Evolutionary conservation across 2,797 vertebrate species (phyloP).

Genomic region (Lagorchestes hirsutus): DNA sequence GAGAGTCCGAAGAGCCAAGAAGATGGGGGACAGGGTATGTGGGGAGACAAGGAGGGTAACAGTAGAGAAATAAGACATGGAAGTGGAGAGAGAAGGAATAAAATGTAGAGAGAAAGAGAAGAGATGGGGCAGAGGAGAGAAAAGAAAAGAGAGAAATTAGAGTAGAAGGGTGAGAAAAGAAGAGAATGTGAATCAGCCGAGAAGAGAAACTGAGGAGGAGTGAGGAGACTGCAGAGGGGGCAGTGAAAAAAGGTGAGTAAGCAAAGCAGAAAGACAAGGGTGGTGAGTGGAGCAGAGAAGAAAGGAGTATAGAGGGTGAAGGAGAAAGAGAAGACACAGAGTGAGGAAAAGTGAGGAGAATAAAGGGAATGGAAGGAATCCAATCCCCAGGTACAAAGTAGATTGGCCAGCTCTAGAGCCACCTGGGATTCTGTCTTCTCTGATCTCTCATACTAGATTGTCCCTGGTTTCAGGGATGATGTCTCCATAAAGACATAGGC

Average conservation of each 20-base stretch:
- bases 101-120: not conserved
- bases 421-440: not conserved
- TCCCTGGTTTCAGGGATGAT: not conserved
- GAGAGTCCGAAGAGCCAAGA: conserved; percentile 74
- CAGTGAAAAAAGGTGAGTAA: not conserved
- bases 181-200: not conserved
- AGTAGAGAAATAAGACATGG: not conserved
- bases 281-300: not conserved
- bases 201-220: not conserved
- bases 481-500: not conserved
- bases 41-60: not conserved
- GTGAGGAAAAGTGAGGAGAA: not conserved
- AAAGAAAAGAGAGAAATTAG: not conserved
- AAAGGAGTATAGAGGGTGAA: not conserved
- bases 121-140: not conserved
- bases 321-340: not conserved
- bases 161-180: not conserved
- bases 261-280: not conserved
- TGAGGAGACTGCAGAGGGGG: not conserved
- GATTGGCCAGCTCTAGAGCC: not conserved
- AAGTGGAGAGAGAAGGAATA: not conserved
- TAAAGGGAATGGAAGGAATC: not conserved
- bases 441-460: not conserved
- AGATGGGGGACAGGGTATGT: not conserved
- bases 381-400: not conserved